Evolutionary conservation across 2,113 vertebrate genomes (phyloP).

Genomic region (Hemiprocne comata): DNA sequence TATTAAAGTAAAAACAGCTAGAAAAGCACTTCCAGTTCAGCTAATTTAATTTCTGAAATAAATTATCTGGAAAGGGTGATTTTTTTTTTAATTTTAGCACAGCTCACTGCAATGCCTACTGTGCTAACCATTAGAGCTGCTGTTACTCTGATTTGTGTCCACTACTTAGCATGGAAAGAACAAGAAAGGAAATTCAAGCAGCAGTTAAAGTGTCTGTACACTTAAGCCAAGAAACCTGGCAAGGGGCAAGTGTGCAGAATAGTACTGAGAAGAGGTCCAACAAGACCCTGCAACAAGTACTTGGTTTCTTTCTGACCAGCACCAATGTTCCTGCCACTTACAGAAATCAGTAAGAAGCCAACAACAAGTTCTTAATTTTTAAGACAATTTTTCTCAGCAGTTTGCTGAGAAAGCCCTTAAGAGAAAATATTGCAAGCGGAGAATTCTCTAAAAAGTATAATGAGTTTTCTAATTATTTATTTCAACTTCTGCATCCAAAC

Average conservation of each 20-base stretch:
- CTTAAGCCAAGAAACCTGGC: background rate
- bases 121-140: background rate
- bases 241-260: background rate
- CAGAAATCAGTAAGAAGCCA: background rate
- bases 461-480: background rate
- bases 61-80: background rate
- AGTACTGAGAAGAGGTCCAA: background rate
- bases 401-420: background rate
- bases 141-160: slow-evolving; percentile 1
- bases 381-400: background rate
- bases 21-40: background rate
- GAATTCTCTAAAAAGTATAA: background rate
- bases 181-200: slow-evolving; percentile 13
- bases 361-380: background rate
- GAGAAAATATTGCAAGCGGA: background rate
- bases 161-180: background rate
- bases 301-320: background rate
- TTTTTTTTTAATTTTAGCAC: background rate
- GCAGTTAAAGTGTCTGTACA: background rate
- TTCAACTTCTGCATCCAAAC: background rate
- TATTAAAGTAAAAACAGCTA: background rate
- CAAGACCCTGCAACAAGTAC: background rate
- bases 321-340: background rate
- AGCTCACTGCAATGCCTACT: background rate
- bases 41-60: slow-evolving; percentile 3